These are phyloP conservation scores for Chorisops tibialis DNA, from an alignment of 2,888 invertebrate genomes.

Conservation along the genomic window DNA sequence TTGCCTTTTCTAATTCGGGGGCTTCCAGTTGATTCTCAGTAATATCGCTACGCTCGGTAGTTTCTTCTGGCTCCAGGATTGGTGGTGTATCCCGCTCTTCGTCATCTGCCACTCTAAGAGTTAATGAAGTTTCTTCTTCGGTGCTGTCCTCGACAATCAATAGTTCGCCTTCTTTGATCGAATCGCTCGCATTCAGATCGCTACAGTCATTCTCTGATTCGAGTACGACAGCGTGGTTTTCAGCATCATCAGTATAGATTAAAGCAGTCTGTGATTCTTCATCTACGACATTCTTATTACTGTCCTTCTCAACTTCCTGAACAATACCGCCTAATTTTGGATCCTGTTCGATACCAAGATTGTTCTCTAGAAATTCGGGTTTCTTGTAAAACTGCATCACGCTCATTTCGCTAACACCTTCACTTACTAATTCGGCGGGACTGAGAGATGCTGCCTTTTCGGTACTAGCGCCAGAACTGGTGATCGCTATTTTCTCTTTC, in stretches of 20 bases:
- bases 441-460: conserved; percentile 47
- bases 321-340: conserved; percentile 52
- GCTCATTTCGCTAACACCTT: conserved; percentile 50
- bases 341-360: conserved; percentile 52
- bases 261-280: conserved; percentile 1
- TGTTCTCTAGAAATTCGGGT: conserved; percentile 51
- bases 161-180: conserved; percentile 26
- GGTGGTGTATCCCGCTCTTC: conserved; percentile 1
- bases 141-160: conserved; percentile 28
- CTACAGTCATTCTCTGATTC: conserved; percentile 11
- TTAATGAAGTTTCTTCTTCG: conserved; percentile 24
- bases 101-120: neutral
- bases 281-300: conserved; percentile 18
- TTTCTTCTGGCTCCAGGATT: neutral
- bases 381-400: conserved; percentile 53
- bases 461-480: conserved; percentile 25
- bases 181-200: conserved; percentile 16
- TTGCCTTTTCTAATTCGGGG: too few species aligned
- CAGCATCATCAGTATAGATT: neutral
- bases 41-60: too few species aligned
- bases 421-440: conserved; percentile 46
- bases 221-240: neutral
- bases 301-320: conserved; percentile 39
- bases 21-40: too few species aligned
- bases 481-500: conserved; percentile 16